Base-by-base conservation (phyloP, 1,140 invertebrate genomes). In the Diuraphis noxia region DNA sequence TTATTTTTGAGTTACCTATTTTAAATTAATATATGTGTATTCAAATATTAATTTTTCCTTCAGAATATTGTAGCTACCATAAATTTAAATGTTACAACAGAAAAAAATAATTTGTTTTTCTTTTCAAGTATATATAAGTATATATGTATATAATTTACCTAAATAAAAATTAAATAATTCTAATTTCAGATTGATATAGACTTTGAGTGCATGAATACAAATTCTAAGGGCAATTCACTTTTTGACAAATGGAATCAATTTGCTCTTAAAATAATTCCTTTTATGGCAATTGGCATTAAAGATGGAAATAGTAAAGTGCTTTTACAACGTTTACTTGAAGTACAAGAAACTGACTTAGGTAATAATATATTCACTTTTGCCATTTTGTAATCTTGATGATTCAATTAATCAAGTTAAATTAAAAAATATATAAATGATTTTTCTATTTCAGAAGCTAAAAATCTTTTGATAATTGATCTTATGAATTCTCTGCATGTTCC, bases 121-220 rank as follows among this genome's bases (percentile, higher is more conserved):
- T 46, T 46, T 46, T 46, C 43, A 46, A 46, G 43, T 46, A 46
- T 46, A 46, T 46, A 46, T n/a, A n/a, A 46, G 43, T 46, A 46
- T 46, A 46, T 46, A 46, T 46, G 43, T 46, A 46, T 46, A 46
- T 46, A 46, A 46, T 46, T 46, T 46, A 46, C 8, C 43, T 46
- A 17, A 56, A 56, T 56, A 56, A 56, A 56, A 25, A 56, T 56
- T 56, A 56, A 81, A 81, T 40, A 81, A 40, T 23, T 85, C n/a
- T 86, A 86, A 86, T 86, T 49, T 86, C 30, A 86, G 84, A 86
- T 86, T 86, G 84, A 86, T 86, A 86, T 86, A 34, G 84, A 86
- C 49, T 86, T 49, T 86, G 84, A 86, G n/a, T 52, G n/a, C n/a
- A 52, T 86, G 46, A 21, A 86, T 49, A 21, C 13, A 41, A 23